Percentiles rank a stretch among this genome's conserved stretches.
phyloP scores from a whole-genome alignment of 2,888 invertebrate genomes.

The Drosophila ezoana region DNA sequence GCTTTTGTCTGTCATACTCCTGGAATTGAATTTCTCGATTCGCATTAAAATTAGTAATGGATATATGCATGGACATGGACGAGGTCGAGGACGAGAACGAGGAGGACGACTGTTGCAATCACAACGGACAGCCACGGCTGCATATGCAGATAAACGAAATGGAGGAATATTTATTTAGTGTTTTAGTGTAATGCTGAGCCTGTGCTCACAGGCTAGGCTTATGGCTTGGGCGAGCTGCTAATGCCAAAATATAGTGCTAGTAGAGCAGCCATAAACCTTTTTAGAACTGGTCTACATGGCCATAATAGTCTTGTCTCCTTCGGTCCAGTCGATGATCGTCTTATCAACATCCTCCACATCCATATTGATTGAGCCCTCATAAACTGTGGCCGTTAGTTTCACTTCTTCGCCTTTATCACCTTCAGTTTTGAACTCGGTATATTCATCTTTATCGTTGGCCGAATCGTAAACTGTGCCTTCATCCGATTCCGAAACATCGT shows the following conservation, averaged over 20 bases:
- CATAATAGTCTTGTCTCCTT: background rate
- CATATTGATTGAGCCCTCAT: background rate
- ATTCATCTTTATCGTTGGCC: conserved; percentile 9
- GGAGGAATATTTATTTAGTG: conserved; percentile 51
- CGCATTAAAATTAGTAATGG: conserved; percentile 75
- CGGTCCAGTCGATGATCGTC: background rate
- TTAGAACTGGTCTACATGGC: background rate
- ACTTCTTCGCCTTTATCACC: background rate
- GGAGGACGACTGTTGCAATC: conserved; percentile 14
- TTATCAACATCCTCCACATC: background rate
- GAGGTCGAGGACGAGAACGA: conserved; percentile 1
- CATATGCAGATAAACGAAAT: conserved; percentile 33
- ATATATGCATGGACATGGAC: conserved; percentile 64
- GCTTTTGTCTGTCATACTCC: background rate
- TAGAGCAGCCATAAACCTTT: background rate
- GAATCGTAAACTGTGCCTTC: conserved; percentile 13
- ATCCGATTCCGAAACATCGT: background rate
- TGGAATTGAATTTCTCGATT: conserved; percentile 57
- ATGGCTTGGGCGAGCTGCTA: background rate
- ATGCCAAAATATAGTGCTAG: background rate
- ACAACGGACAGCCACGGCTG: conserved; percentile 12
- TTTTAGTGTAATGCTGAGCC: conserved; percentile 22
- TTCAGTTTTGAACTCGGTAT: background rate
- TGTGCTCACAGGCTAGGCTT: background rate
- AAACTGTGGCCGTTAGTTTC: too few species aligned